A percentile compares a stretch with the other conserved stretches of the same genome.
phyloP scores from a whole-genome alignment of 2,797 vertebrate genomes.

The Erpetoichthys calabaricus region DNA sequence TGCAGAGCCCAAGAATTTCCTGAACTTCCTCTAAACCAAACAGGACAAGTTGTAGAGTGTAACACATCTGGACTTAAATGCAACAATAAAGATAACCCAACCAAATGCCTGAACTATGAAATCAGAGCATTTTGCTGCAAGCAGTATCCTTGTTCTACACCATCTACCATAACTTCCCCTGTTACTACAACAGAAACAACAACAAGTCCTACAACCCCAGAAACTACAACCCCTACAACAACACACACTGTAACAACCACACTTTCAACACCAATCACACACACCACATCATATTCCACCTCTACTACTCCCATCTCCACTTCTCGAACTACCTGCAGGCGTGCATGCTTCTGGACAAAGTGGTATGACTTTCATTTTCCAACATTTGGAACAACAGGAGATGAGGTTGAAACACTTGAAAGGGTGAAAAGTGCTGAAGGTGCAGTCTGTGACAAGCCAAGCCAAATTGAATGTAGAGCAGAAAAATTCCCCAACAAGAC shows the following conservation, averaged over 20 bases:
- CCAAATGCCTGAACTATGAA: neutral
- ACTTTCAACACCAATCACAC: neutral
- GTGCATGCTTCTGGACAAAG: no score
- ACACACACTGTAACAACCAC: conserved; percentile 6
- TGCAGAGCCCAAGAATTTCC: neutral
- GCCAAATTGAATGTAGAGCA: no score
- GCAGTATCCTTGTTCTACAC: neutral
- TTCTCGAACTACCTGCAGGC: no score
- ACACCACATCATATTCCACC: neutral
- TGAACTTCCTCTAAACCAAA: neutral
- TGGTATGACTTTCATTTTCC: no score
- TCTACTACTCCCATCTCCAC: no score
- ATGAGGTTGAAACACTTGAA: no score
- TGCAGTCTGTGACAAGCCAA: no score
- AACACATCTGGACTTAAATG: neutral
- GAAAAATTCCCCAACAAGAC: no score
- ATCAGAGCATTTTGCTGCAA: neutral
- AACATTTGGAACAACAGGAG: no score
- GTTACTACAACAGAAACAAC: neutral
- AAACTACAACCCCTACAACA: conserved; percentile 4
- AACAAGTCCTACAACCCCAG: neutral
- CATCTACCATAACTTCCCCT: neutral
- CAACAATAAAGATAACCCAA: conserved; percentile 1
- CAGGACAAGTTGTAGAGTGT: neutral
- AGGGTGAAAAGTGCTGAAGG: no score